Conservation (phyloP, 1,140 invertebrate species). For the Trachymyrmex cornetzi region DNA sequence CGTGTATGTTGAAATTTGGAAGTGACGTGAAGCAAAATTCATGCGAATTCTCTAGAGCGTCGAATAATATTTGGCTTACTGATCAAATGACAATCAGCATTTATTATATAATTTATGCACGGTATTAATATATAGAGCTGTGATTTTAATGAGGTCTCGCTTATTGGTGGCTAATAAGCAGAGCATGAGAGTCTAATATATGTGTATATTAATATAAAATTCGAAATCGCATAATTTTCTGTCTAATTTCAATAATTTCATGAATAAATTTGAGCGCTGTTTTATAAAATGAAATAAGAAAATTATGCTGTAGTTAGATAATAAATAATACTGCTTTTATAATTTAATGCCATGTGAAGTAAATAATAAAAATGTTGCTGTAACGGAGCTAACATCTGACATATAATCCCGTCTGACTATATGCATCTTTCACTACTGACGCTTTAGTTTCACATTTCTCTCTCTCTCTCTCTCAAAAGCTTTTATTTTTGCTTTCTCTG, state of each 20-base stretch:
- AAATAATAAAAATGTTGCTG: background rate
- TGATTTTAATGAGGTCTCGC: background rate
- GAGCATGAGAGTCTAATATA: background rate
- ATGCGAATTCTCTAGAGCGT: background rate
- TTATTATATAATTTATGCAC: slow-evolving; percentile 37
- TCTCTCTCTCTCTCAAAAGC: background rate
- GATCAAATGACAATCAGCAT: slow-evolving; percentile 24
- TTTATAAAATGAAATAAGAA: background rate
- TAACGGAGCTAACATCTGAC: background rate
- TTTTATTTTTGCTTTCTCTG: background rate
- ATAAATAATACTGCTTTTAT: background rate
- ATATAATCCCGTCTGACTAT: background rate
- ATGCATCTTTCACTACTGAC: slow-evolving; percentile 1
- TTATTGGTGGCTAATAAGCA: slow-evolving; percentile 13
- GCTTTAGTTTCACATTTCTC: background rate
- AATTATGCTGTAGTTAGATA: background rate
- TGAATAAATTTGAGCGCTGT: background rate
- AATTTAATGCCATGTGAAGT: background rate
- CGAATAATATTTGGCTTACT: slow-evolving; percentile 30
- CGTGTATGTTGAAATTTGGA: slow-evolving; percentile 6
- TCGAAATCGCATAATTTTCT: background rate
- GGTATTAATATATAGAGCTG: slow-evolving; percentile 19
- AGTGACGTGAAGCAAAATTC: slow-evolving; percentile 24
- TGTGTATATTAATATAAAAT: background rate
- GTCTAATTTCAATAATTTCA: background rate